Conservation (phyloP, 2,113 vertebrate genomes). For the Oophaga pumilio region DNA sequence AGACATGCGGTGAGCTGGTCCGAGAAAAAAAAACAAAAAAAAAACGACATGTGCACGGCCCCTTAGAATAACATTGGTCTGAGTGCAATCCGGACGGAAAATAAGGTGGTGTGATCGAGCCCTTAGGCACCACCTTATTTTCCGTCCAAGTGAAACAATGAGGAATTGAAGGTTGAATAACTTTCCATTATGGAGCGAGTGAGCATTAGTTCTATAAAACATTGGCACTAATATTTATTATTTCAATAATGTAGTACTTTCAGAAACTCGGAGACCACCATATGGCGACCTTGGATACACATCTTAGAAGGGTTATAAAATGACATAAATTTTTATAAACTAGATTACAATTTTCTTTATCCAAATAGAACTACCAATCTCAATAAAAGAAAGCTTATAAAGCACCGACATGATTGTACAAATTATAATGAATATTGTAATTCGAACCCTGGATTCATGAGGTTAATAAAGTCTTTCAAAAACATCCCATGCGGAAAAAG, state of each 20-base stretch:
- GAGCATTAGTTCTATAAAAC: neutral
- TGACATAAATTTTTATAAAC: constrained; percentile 7
- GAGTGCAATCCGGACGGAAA: no score
- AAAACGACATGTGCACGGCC: no score
- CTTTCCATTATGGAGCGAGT: neutral
- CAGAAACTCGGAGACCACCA: constrained; percentile 58
- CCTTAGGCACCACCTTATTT: no score
- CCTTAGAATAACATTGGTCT: no score
- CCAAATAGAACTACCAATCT: neutral
- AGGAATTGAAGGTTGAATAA: neutral
- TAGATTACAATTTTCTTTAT: neutral
- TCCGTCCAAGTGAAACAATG: neutral
- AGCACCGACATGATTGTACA: constrained; percentile 3
- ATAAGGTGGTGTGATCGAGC: no score
- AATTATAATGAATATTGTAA: constrained; percentile 28
- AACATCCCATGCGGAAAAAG: constrained; percentile 55
- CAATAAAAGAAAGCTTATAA: constrained; percentile 7
- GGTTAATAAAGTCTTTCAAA: constrained; percentile 44
- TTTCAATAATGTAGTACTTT: neutral
- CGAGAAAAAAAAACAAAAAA: no score
- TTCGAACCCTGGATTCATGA: constrained; percentile 22
- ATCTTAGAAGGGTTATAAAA: neutral
- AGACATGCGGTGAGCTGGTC: no score
- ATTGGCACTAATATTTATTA: neutral
- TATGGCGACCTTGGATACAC: neutral